Evolutionary conservation across 2,797 vertebrate genomes (phyloP), one percentile per base, ranked within the genome.

Genomic region (Xenops minutus): DNA sequence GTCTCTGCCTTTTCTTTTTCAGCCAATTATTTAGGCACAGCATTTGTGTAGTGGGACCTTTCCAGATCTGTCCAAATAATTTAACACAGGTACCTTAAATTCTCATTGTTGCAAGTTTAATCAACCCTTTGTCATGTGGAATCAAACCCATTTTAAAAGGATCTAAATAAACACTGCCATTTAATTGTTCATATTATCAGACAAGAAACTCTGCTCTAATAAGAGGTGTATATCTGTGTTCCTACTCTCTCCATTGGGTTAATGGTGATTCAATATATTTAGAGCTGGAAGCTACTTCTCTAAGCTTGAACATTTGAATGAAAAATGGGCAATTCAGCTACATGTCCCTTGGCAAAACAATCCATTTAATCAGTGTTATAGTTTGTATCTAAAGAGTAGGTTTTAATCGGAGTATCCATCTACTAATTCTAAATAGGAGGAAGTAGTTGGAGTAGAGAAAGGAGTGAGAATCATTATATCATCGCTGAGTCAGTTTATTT

Each of bases 381-480:
- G 98, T 99, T 99, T 98, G 98, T 98, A 98, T 98, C 98, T 98
- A 98, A 98, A 99, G 98, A 98, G 98, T 98, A 95, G 97, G 98
- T 98, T 98, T 99, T 99, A 99, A 98, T 99, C 98, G 93, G 98
- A 97, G 98, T 98, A 98, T 98, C 98, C 97, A 97, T 97, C 98
- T 98, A 98, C 98, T 98, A 98, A 98, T 98, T 98, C 98, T 98
- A 98, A 98, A 98, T 96, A 98, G 97, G 68, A 96, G 64, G 67
- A 94, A 94, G 78, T 54, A 85, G 72, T 59, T 84, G 69, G 73
- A 96, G 96, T 96, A 62, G 71, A 80, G 58, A 85, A 97, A 81
- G 39, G 88, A 98, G 97, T 85, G 63, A 76, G 85, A 96, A 89
- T 96, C 97, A 92, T 93, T 93, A 96, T 91, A 91, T 76, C 98